phyloP scores from a whole-genome alignment of 1,140 invertebrate genomes.

The Gryllus bimaculatus region DNA sequence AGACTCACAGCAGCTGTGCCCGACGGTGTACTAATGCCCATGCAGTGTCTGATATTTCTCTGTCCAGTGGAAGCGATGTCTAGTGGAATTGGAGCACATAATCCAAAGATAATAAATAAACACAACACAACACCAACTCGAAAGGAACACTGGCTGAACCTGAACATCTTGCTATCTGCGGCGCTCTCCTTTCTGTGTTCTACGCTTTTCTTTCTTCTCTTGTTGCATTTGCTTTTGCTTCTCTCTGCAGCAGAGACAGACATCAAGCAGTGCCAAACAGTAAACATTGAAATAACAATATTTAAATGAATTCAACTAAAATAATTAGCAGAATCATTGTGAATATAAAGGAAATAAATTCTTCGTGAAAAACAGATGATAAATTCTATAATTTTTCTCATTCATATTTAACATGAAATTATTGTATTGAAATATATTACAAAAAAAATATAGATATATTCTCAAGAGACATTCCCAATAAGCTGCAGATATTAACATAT shows the following conservation, averaged over 20 bases:
- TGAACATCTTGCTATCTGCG: conserved; percentile 57
- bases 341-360: too few species aligned
- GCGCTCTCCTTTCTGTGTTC: conserved; percentile 75
- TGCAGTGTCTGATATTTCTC: not conserved
- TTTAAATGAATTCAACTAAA: too few species aligned
- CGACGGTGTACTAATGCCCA: conserved; percentile 16
- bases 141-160: not conserved
- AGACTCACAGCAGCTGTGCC: conserved; percentile 11
- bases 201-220: conserved; percentile 81
- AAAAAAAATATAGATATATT: too few species aligned
- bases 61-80: not conserved
- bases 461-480: too few species aligned
- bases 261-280: not conserved
- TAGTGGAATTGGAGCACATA: conserved; percentile 5
- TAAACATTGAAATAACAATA: too few species aligned
- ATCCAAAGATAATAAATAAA: conserved; percentile 16
- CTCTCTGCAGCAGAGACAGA: conserved; percentile 46
- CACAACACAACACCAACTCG: conserved; percentile 15
- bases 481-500: too few species aligned
- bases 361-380: too few species aligned
- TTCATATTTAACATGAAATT: too few species aligned
- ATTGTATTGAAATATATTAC: too few species aligned
- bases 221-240: conserved; percentile 76
- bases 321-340: too few species aligned
- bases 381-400: too few species aligned